Base-by-base conservation (phyloP, 2,113 vertebrate species). In the Trematocara unimaculatum region DNA sequence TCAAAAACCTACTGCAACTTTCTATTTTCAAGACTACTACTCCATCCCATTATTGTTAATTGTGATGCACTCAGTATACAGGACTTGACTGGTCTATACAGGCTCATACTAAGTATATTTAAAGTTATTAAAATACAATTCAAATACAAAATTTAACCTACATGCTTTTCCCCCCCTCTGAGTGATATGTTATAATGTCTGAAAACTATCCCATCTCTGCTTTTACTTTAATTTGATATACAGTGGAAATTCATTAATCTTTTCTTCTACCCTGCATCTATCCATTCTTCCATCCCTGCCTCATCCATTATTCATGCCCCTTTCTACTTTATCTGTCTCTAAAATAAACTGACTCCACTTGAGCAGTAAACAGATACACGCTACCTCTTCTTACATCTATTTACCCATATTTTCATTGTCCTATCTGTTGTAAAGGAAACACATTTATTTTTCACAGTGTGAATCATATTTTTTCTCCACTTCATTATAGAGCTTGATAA, bases 301-400 rank as follows among this genome's bases (percentile, higher is more conserved):
- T 89, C 87, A 92, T 95, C 88, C 82, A 93, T 95, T 92, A 94
- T 94, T 88, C 81, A 95, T 85, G 15, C 13, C 40, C 26, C 12
- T 84, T 82, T 91, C 88, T 91, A 51, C 77, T 91, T 91, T 92
- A 91, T 95, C 87, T 53, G 29, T 85, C 81, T 92, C 87, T 29
- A 87, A 91, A 82, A 91, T 84, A 86, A 90, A 90, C 81, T 47
- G 81, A 92, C 84, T 93, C 74, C 84, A 86, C 88, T 91, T 79
- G 38, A 83, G 90, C 78, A 87, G 88, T 91, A 94, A 93, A 90
- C 89, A 90, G 85, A 94, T 87, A 83, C 84, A 79, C 45, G 83
- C 81, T 89, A 84, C 78, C 55, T 79, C 64, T 38, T 83, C 23
- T 13, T 80, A 58, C 67, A 70, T 92, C 89, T 91, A 82, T 92